A percentile compares a stretch with the other conserved stretches of the same genome.
phyloP scores from a whole-genome alignment of 2,113 vertebrate species.

The Rhagologus leucostigma region DNA sequence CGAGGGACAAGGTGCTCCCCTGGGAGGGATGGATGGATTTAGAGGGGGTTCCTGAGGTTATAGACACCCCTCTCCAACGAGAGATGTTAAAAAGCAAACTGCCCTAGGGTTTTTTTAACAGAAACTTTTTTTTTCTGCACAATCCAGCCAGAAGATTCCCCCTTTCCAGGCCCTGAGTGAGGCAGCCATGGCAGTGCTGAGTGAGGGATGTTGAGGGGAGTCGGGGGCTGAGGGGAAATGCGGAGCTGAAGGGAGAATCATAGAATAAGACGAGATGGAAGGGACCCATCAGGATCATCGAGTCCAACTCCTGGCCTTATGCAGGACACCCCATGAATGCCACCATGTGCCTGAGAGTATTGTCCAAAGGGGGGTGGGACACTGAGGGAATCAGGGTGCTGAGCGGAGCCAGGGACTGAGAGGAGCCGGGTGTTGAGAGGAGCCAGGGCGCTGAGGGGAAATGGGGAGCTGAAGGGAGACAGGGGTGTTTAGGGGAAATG shows the following conservation, averaged over 20 bases:
- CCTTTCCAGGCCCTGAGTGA: neutral
- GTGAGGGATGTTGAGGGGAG: neutral
- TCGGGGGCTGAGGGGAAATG: neutral
- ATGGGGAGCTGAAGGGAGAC: neutral
- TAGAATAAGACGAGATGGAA: neutral
- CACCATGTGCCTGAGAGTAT: neutral
- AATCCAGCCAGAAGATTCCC: neutral
- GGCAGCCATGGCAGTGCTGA: neutral
- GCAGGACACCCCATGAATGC: neutral
- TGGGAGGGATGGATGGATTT: too few species aligned
- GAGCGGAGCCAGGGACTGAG: neutral
- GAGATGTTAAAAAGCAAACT: neutral
- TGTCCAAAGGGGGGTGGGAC: neutral
- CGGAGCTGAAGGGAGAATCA: neutral
- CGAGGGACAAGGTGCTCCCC: neutral
- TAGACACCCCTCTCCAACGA: rapidly evolving
- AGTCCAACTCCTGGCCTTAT: neutral
- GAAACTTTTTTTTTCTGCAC: neutral
- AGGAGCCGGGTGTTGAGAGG: rapidly evolving
- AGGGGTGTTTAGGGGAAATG: neutral
- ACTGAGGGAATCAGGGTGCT: neutral
- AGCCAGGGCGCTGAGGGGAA: neutral
- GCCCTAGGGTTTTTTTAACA: rapidly evolving
- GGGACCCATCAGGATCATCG: neutral
- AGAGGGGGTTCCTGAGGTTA: neutral